phyloP scores from a whole-genome alignment of 1,140 invertebrate genomes.

The Zaprionus lachaisei region DNA sequence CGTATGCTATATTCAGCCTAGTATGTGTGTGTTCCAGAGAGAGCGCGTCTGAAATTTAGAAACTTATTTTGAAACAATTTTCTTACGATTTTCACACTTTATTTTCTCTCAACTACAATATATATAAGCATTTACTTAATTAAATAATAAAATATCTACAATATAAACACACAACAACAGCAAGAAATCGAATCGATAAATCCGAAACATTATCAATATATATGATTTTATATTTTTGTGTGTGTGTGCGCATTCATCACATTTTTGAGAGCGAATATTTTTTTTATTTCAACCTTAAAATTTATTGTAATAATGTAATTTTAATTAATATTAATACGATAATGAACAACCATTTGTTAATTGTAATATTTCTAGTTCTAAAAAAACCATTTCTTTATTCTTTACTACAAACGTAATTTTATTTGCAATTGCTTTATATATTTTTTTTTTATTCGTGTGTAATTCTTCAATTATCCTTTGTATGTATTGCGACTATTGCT shows the following conservation, averaged over 20 bases:
- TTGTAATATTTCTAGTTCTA: conserved; percentile 42
- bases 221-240: conserved; percentile 75
- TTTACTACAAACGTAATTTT: conserved; percentile 33
- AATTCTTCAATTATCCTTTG: conserved; percentile 33
- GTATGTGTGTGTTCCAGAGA: conserved; percentile 41
- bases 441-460: conserved; percentile 26
- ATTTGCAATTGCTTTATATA: conserved; percentile 2
- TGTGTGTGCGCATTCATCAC: conserved; percentile 74
- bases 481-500: conserved; percentile 45
- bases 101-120: conserved; percentile 57
- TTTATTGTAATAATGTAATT: conserved; percentile 58
- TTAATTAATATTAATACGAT: conserved; percentile 41
- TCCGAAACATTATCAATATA: conserved; percentile 25
- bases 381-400: conserved; percentile 13
- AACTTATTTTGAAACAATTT: conserved; percentile 11
- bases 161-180: conserved; percentile 19
- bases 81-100: conserved; percentile 21
- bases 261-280: conserved; percentile 37
- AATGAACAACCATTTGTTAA: conserved; percentile 43
- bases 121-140: conserved; percentile 77
- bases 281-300: conserved; percentile 17
- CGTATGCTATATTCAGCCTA: conserved; percentile 27
- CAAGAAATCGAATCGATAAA: background rate
- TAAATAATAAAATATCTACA: conserved; percentile 50
- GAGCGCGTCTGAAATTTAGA: conserved; percentile 22